Evolutionary conservation across 2,113 vertebrate genomes (phyloP), one percentile per base, ranked within the genome.

Genomic region (Pelodiscus sinensis): DNA sequence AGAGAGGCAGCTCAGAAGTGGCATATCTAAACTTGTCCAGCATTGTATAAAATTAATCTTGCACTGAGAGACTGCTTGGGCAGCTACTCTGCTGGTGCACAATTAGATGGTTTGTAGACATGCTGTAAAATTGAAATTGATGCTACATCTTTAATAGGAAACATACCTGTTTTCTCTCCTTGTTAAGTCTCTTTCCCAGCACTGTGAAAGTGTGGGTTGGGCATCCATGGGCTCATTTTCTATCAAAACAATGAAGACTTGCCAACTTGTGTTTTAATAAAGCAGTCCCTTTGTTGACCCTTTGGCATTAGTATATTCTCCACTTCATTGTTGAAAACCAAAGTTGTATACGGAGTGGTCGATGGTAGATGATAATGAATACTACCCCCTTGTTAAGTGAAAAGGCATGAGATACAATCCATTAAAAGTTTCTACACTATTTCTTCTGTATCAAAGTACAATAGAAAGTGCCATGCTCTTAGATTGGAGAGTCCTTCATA

Each of bases 31-130:
- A 91, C 80, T 9, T 91, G 80, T 51, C 60, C 38, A 55, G 80
- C 18, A 12, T 83, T 71, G 85, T 79, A 57, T 58, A 79, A 87
- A 83, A 77, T 44, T 44, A 68, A 55, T 35, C 80, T 81, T 68
- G 58, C 24, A 16, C 79, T 87, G 85, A 91, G 83, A 87, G 51
- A 22, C 71, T 68, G 27, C 29, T 71, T 91, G 85, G 58, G 81
- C 86, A 52, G 80, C 35, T 91, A 82, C 29, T 54, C 51, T 68
- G 57, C 35, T 22, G 51, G 31, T 79, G 56, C 58, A 68, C 38
- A 82, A 87, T 86, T 79, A 82, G 80, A 85, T 83, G 71, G 71
- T 79, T 29, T 87, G 81, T 71, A 87, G 73, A 87, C 65, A 78
- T 71, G 51, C 84, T 86, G 35, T 82, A 82, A 78, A 82, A 58